A percentile compares a stretch with the other conserved stretches of the same genome.
phyloP scores from a whole-genome alignment of 2,113 vertebrate species.

The Prinia subflava region DNA sequence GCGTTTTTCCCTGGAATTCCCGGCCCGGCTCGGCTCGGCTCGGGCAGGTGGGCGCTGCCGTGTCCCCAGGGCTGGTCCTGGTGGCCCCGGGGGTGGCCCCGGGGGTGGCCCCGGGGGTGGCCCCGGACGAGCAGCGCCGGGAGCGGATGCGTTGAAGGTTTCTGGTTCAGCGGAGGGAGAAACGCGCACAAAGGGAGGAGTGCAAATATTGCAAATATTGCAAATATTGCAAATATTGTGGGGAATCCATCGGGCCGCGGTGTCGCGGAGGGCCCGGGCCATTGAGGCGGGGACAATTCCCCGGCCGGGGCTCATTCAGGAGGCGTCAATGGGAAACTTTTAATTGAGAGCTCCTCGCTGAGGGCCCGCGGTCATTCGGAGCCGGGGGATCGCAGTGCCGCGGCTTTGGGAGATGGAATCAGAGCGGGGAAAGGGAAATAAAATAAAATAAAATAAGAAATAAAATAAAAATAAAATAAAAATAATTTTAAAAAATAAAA shows the following conservation, averaged over 20 bases:
- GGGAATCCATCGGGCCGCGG: constrained; percentile 86
- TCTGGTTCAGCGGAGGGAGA: constrained; percentile 92
- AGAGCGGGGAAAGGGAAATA: neutral
- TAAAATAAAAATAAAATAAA: too few relatives aligned
- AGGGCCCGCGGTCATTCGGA: constrained; percentile 60
- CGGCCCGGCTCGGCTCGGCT: too few relatives aligned
- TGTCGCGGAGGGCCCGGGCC: constrained; percentile 83
- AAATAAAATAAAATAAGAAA: neutral
- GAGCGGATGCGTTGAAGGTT: constrained; percentile 92
- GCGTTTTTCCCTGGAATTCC: too few relatives aligned
- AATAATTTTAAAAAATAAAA: too few relatives aligned
- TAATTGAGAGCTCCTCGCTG: constrained; percentile 89
- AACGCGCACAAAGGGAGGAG: constrained; percentile 89
- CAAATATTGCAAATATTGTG: constrained; percentile 97
- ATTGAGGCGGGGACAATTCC: constrained; percentile 88
- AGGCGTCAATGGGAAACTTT: constrained; percentile 88
- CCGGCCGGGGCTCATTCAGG: constrained; percentile 83
- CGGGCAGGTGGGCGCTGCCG: too few relatives aligned
- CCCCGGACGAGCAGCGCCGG: constrained; percentile 63
- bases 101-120: neutral
- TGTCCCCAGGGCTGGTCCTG: neutral
- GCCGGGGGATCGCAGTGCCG: constrained; percentile 62
- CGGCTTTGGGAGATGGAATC: constrained; percentile 26
- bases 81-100: neutral
- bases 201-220: constrained; percentile 97